Conservation (phyloP, 1,140 invertebrate species). For the Muscidifurax raptorellus region DNA sequence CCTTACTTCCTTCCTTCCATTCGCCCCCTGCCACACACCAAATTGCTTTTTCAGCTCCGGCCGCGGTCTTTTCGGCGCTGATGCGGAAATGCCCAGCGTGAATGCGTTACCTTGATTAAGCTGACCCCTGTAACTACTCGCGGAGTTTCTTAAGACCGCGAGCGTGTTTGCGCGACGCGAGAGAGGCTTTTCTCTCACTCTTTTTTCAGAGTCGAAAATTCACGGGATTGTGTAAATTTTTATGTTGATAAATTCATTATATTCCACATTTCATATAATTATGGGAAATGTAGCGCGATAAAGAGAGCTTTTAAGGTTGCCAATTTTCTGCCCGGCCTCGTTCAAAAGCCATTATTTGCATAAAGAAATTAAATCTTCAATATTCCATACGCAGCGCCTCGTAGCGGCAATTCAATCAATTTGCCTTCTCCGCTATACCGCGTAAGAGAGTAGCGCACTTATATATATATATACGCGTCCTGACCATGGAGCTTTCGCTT, state of each 20-base stretch:
- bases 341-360: slow-evolving; percentile 27
- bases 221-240: too few species aligned
- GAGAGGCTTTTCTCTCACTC: neutral
- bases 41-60: slow-evolving; percentile 39
- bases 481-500: slow-evolving; percentile 25
- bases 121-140: neutral
- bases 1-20: slow-evolving; percentile 38
- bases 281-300: neutral
- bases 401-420: slow-evolving; percentile 26
- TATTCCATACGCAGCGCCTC: neutral
- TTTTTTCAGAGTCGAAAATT: neutral
- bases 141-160: neutral
- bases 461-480: neutral
- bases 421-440: neutral
- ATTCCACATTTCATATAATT: neutral
- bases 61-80: slow-evolving; percentile 33
- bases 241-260: neutral
- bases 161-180: neutral
- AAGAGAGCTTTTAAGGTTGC: too few species aligned
- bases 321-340: neutral
- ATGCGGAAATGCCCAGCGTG: slow-evolving; percentile 12
- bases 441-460: neutral
- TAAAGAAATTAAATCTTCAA: slow-evolving; percentile 23
- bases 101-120: slow-evolving; percentile 50
- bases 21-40: slow-evolving; percentile 24